Conservation (phyloP, 2,888 invertebrate genomes). For the Agrenia bidenticulata region DNA sequence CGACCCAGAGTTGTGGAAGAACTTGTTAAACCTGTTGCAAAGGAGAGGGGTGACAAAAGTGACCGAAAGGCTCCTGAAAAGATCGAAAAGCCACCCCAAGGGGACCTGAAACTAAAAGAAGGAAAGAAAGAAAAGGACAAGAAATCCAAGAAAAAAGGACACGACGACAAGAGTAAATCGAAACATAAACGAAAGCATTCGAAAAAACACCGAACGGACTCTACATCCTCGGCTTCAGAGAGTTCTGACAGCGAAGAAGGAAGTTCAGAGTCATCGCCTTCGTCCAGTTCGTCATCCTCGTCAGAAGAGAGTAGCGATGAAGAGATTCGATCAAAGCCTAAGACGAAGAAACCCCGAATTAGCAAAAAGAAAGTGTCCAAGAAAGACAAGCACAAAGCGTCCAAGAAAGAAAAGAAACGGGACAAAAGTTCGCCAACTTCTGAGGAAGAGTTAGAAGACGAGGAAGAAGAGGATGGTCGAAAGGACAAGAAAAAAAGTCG, state of each 20-base stretch:
- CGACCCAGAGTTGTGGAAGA: neutral
- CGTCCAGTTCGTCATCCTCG: slow-evolving; percentile 23
- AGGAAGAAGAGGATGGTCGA: slow-evolving; percentile 9
- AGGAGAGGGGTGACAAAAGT: slow-evolving; percentile 1
- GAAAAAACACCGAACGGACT: slow-evolving; percentile 30
- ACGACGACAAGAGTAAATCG: slow-evolving; percentile 31
- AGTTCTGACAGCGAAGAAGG: slow-evolving; percentile 30
- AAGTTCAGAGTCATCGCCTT: slow-evolving; percentile 25
- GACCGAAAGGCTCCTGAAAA: slow-evolving; percentile 54
- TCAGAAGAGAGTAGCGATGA: slow-evolving; percentile 26
- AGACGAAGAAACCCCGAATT: slow-evolving; percentile 9
- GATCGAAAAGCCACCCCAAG: slow-evolving; percentile 29
- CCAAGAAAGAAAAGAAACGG: slow-evolving; percentile 29
- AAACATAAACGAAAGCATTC: slow-evolving; percentile 39
- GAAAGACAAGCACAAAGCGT: slow-evolving; percentile 6
- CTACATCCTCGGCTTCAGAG: slow-evolving; percentile 24
- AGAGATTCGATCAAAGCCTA: neutral
- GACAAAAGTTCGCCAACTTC: slow-evolving; percentile 14
- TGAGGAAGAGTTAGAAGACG: neutral
- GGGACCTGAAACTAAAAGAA: slow-evolving; percentile 21
- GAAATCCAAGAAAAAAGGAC: slow-evolving; percentile 39
- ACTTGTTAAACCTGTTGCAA: neutral
- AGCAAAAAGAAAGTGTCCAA: slow-evolving; percentile 6
- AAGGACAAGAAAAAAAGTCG: slow-evolving; percentile 27
- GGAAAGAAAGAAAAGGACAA: slow-evolving; percentile 36